phyloP scores from a whole-genome alignment of 1,140 invertebrate genomes.

The Drosophila leontia region DNA sequence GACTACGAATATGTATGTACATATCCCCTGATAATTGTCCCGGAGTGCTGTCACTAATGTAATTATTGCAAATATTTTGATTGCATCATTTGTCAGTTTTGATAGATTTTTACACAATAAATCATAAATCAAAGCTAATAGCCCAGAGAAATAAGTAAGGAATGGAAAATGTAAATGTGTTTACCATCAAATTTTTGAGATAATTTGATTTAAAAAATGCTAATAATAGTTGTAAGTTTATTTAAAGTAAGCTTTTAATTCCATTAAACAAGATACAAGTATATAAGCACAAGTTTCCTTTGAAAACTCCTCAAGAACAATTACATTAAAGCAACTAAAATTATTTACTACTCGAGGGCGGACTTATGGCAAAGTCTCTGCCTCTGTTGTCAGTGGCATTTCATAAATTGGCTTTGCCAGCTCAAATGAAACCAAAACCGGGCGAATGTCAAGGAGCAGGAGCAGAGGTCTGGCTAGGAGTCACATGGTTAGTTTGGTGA shows the following conservation, averaged over 20 bases:
- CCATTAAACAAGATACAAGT: neutral
- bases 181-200: neutral
- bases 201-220: neutral
- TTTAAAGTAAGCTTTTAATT: conserved; percentile 3
- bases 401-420: conserved; percentile 53
- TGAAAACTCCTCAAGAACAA: neutral
- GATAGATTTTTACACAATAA: neutral
- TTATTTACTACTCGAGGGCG: conserved; percentile 22
- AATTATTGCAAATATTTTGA: conserved; percentile 39
- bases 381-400: conserved; percentile 29
- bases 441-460: conserved; percentile 8
- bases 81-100: conserved; percentile 11
- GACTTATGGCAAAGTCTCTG: neutral
- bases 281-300: neutral
- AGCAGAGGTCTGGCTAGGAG: neutral
- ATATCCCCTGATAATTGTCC: conserved; percentile 37
- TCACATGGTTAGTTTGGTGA: conserved; percentile 37
- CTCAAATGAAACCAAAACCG: conserved; percentile 30
- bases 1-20: neutral
- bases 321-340: conserved; percentile 29
- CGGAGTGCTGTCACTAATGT: conserved; percentile 30
- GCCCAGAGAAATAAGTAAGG: neutral
- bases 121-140: conserved; percentile 5
- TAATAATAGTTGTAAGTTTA: neutral
- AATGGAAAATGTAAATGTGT: neutral